Evolutionary conservation across 1,140 invertebrate genomes (phyloP), one percentile per base, ranked within the genome.

Genomic region (Schlechtendalia chinensis): DNA sequence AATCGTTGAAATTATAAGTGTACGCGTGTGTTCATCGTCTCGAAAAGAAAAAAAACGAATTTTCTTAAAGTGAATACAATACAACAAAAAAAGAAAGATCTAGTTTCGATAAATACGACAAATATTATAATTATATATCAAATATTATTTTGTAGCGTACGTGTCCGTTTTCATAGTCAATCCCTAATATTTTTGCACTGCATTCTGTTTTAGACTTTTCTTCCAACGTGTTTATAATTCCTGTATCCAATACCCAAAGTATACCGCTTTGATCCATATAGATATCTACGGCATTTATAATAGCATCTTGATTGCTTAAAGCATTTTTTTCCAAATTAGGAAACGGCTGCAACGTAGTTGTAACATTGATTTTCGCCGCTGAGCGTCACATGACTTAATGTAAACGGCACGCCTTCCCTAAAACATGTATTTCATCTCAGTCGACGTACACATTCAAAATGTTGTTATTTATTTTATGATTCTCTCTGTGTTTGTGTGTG

Each of bases 201-300:
- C 90, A 91, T 24, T 89, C 87, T 17, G 88, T 87, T 1, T 89
- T 87, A 0, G 91, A 90, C 50, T 88, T 86, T 75, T 74, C 71
- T 22, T 89, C 88, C 56, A 91, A 83, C 2, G 90, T 91, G 81
- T 92, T 90, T 1, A 90, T 88, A 50, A 91, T 87, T 58, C 91
- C 91, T 59, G 87, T 87, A 83, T 92, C 91, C 69, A 93, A 85
- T 1, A 89, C 87, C 91, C 91, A 93, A 3, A 92, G 84, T 24
- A 90, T 88, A 81, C 89, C 89, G 83, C 89, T 84, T n/a, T 84
- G 83, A 84, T 91, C 90, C 29, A 91, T 82, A 56, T 85, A 86
- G 11, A 91, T 84, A 83, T 91, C 90, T 6, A 91, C 87, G 12
- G 86, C 90, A 16, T 87, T 90, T 82, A 90, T 89, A 5, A 91